Evolutionary conservation across 2,113 vertebrate genomes (phyloP).

Genomic region (Uria aalge): DNA sequence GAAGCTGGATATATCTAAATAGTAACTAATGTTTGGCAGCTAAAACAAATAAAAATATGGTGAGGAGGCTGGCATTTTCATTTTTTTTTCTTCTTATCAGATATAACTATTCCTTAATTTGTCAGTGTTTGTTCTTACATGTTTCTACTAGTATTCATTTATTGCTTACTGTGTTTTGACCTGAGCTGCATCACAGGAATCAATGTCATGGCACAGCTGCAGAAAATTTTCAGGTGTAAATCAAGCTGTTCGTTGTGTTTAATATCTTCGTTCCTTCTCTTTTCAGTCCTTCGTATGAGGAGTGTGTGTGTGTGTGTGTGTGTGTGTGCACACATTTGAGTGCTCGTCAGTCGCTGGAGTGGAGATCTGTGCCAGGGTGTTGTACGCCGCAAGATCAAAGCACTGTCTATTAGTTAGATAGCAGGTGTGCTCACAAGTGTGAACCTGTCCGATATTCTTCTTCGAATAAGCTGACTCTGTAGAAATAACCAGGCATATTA

Average conservation of each 20-base stretch:
- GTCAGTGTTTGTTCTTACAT: not conserved
- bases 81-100: not conserved
- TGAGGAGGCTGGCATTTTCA: not conserved
- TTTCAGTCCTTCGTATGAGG: rapidly evolving
- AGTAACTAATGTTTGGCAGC: not conserved
- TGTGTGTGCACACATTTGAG: not conserved
- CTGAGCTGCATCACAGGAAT: not conserved
- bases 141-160: not conserved
- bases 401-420: rapidly evolving
- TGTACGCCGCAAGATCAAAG: not conserved
- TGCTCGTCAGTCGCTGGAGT: not conserved
- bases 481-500: not conserved
- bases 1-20: not conserved
- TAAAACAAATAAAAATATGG: not conserved
- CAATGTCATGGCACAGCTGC: not conserved
- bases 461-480: not conserved
- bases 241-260: not conserved
- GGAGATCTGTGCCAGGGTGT: not conserved
- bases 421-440: not conserved
- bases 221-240: not conserved
- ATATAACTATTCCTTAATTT: not conserved
- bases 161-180: not conserved
- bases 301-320: not conserved
- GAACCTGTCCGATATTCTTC: not conserved
- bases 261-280: not conserved